Evolutionary conservation across 2,797 vertebrate species (phyloP).

Genomic region (Hemitrygon akajei): DNA sequence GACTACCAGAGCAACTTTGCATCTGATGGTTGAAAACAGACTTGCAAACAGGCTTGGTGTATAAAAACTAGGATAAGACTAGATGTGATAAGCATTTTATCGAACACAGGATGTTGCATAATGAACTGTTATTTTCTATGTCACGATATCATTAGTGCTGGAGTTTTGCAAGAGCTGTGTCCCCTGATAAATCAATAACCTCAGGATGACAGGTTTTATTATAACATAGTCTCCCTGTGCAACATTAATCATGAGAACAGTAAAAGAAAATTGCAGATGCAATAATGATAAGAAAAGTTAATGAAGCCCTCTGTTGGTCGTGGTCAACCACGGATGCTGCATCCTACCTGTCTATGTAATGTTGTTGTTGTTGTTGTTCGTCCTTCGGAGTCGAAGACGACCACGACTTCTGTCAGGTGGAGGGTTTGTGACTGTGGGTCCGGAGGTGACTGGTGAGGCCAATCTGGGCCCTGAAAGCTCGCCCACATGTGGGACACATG

Average conservation of each 20-base stretch:
- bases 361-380: no score
- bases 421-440: no score
- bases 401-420: no score
- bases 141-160: constrained; percentile 10
- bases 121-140: not conserved
- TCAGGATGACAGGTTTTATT: not conserved
- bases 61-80: constrained; percentile 17
- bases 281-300: not conserved
- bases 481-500: no score
- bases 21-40: not conserved
- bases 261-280: not conserved
- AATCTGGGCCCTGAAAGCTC: no score
- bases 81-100: not conserved
- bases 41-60: not conserved
- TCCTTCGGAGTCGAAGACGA: no score
- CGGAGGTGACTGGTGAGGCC: no score
- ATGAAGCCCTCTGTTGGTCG: no score
- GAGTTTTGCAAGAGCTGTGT: not conserved
- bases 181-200: not conserved
- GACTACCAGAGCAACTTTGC: not conserved
- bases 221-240: not conserved
- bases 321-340: no score
- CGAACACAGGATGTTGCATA: not conserved
- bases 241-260: not conserved
- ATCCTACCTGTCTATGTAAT: no score